Base-by-base conservation (phyloP, 1,140 invertebrate genomes). In the Bradysia coprophila region DNA sequence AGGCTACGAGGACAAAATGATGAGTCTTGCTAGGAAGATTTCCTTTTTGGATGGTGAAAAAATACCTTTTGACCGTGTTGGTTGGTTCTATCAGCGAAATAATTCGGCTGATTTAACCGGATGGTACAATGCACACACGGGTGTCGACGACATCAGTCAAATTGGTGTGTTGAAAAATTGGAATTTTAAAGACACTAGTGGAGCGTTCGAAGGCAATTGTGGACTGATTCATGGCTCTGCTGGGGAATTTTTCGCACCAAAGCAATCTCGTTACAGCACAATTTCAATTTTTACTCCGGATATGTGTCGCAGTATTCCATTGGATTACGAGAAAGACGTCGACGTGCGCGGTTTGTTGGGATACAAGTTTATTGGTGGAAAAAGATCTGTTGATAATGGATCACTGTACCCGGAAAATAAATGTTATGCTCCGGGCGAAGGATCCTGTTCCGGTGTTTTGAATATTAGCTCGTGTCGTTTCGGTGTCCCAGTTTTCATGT, bases 401-500 rank as follows among this genome's bases (percentile, higher is more conserved):
- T 67, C 73, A 11, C 49, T 64, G 1, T 64, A 71, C 31, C 59
- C 70, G 0, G 67, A 72, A 18, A 82, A 84, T 51, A 61, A 68
- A 2, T 86, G 81, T 49, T 83, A 67, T 55, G 82, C 78, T 51
- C 69, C 71, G 38, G 79, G 78, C 0, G 66, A 75, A 43, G 83
- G 80, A 51, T 63, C 63, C 2, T 80, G 78, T 5, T 65, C 68
- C 2, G 81, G 81, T 2, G 62, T 72, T 1, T 66, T 81, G 54
- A 76, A 81, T 55, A 72, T 83, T 18, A 75, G 76, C 1, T 57
- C 66, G 11, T 83, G 81, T 43, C 73, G 78, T 51, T 80, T 65
- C 51, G 76, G 75, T 13, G 76, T 83, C 3, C 88, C 88, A 0
- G 74, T 81, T 0, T 87, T 80, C 47, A 66, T 90, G 42, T 88